These are phyloP conservation scores for Globia sparganii DNA, from an alignment of 2,888 invertebrate genomes.

Conservation along the genomic window DNA sequence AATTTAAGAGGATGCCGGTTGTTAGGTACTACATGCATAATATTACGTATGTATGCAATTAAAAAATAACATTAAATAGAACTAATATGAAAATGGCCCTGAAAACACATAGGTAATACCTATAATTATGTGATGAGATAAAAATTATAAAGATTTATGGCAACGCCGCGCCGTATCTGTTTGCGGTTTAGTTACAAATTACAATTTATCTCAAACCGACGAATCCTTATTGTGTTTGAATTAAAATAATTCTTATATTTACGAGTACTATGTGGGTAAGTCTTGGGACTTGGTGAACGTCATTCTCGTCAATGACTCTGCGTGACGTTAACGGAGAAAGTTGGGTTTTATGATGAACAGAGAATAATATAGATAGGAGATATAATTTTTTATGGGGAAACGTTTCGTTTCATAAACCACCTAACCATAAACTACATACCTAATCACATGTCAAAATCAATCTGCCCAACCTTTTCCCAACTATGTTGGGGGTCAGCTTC, in stretches of 20 bases:
- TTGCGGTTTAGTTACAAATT: slow-evolving; percentile 16
- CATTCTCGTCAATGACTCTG: slow-evolving; percentile 19
- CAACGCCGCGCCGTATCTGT: slow-evolving; percentile 13
- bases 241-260: slow-evolving; percentile 20
- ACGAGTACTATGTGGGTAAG: slow-evolving; percentile 4
- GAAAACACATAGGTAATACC: slow-evolving; percentile 1
- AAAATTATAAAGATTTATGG: slow-evolving; percentile 18
- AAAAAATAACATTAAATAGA: slow-evolving; percentile 14
- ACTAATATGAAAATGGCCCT: slow-evolving; percentile 17
- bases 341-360: neutral
- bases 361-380: neutral
- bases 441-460: neutral
- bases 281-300: slow-evolving; percentile 1
- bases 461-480: neutral
- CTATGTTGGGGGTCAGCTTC: neutral
- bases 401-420: too few species aligned
- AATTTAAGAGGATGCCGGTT: neutral
- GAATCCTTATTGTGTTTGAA: slow-evolving; percentile 29
- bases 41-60: slow-evolving; percentile 26
- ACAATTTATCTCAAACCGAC: slow-evolving; percentile 22
- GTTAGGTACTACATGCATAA: neutral
- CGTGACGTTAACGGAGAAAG: slow-evolving; percentile 12
- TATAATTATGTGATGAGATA: slow-evolving; percentile 9
- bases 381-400: neutral
- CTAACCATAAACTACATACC: neutral